These are phyloP conservation scores for Brachypalpus laphriformis DNA, from an alignment of 2,888 invertebrate species.

Conservation along the genomic window DNA sequence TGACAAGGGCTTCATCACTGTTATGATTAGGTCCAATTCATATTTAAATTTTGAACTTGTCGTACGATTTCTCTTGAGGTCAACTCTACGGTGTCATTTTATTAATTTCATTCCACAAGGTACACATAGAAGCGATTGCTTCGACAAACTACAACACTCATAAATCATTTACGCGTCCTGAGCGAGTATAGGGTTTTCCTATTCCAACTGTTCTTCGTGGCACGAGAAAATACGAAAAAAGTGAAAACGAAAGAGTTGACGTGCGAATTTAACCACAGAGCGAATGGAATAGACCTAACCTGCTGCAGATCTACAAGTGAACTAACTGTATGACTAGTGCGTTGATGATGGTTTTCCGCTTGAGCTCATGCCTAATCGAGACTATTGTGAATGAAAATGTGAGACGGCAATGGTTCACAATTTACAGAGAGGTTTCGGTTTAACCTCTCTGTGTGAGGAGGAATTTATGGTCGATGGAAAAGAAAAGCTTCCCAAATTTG, in stretches of 20 bases:
- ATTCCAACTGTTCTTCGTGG: constrained; percentile 45
- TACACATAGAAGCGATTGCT: not conserved
- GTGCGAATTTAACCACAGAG: constrained; percentile 47
- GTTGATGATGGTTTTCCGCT: constrained; percentile 43
- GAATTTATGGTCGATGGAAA: not conserved
- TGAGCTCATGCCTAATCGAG: not conserved
- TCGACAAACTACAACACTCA: no score
- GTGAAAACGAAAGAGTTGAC: constrained; percentile 74
- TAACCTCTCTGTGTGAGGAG: not conserved
- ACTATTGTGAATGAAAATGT: constrained; percentile 45
- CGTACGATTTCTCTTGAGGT: constrained; percentile 33
- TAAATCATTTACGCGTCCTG: not conserved
- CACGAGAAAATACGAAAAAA: constrained; percentile 36
- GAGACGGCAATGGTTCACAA: constrained; percentile 7
- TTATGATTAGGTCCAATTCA: constrained; percentile 45
- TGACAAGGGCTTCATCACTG: constrained; percentile 53
- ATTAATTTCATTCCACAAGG: not conserved
- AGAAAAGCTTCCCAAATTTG: constrained; percentile 29
- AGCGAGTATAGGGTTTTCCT: constrained; percentile 30
- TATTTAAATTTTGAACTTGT: constrained; percentile 54
- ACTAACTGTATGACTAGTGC: constrained; percentile 59
- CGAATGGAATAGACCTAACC: constrained; percentile 45
- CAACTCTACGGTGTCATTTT: not conserved
- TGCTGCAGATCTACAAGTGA: constrained; percentile 51
- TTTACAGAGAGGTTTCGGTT: not conserved